Conservation (phyloP, 2,888 invertebrate species). For the Eupeodes luniger region DNA sequence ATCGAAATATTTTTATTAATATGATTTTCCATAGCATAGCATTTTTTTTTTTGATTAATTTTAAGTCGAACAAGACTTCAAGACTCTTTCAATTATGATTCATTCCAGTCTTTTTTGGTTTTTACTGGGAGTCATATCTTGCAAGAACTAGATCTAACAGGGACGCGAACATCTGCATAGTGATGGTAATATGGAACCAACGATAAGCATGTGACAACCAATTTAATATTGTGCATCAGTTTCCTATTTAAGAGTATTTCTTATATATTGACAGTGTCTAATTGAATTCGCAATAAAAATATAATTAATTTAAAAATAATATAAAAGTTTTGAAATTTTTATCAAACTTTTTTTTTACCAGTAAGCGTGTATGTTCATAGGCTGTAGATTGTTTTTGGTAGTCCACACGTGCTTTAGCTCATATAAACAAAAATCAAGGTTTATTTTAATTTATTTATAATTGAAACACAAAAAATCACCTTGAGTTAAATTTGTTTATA, state of each 20-base stretch:
- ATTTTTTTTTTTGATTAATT: background rate
- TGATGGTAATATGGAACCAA: background rate
- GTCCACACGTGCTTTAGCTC: background rate
- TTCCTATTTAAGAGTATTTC: background rate
- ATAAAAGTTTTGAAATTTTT: background rate
- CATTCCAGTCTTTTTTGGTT: conserved; percentile 34
- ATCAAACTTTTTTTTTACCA: background rate
- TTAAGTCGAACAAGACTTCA: background rate
- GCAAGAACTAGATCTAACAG: conserved; percentile 35
- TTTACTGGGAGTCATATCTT: conserved; percentile 29
- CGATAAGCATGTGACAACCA: conserved; percentile 29
- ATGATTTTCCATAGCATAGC: background rate
- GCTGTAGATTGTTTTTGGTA: no score
- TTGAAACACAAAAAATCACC: background rate
- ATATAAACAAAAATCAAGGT: conserved; percentile 15
- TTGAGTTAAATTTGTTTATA: conserved; percentile 25
- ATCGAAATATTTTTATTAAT: background rate
- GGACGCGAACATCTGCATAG: background rate
- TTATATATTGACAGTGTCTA: background rate
- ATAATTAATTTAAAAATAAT: background rate
- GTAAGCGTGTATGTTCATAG: background rate
- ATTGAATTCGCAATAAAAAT: background rate
- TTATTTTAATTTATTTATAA: conserved; percentile 11
- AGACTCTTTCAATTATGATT: background rate
- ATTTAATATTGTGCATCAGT: conserved; percentile 1